A percentile compares a stretch with the other conserved stretches of the same genome.
Evolutionary conservation across 2,888 invertebrate species (phyloP).

Genomic region (Trichogramma evanescens): DNA sequence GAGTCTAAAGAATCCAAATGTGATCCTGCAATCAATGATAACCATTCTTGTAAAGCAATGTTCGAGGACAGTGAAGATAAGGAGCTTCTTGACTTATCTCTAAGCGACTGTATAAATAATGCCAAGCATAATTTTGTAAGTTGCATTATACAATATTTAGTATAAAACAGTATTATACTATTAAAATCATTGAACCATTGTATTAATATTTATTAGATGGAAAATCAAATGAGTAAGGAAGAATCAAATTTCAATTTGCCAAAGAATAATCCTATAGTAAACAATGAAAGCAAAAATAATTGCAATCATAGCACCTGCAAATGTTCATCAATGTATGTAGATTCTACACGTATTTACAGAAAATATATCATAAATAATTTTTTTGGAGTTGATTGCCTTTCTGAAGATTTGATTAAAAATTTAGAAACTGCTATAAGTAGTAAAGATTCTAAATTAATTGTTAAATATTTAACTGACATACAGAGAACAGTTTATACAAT

Average conservation of each 20-base stretch:
- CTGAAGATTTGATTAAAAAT: slow-evolving; percentile 54
- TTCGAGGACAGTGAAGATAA: slow-evolving; percentile 17
- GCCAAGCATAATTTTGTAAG: slow-evolving; percentile 16
- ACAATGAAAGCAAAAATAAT: slow-evolving; percentile 28
- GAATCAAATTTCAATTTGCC: slow-evolving; percentile 33
- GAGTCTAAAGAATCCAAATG: slow-evolving; percentile 14
- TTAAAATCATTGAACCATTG: too few species aligned
- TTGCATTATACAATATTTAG: not conserved
- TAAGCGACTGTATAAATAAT: slow-evolving; percentile 22
- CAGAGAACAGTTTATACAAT: slow-evolving; percentile 62
- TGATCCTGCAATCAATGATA: slow-evolving; percentile 17
- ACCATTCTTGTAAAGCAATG: slow-evolving; percentile 21
- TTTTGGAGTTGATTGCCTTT: slow-evolving; percentile 54
- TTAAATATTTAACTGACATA: slow-evolving; percentile 67
- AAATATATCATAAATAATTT: slow-evolving; percentile 69
- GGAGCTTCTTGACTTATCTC: slow-evolving; percentile 18
- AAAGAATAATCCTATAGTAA: slow-evolving; percentile 35
- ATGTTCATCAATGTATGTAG: slow-evolving; percentile 42
- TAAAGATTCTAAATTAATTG: slow-evolving; percentile 59
- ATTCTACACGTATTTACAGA: slow-evolving; percentile 68
- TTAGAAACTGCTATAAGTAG: slow-evolving; percentile 63
- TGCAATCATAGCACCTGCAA: slow-evolving; percentile 23
- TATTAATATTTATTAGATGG: too few species aligned
- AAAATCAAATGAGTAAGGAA: slow-evolving; percentile 15
- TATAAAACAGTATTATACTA: not conserved